Conservation (phyloP, 2,888 invertebrate species). For the Ennomos fuscantarius region DNA sequence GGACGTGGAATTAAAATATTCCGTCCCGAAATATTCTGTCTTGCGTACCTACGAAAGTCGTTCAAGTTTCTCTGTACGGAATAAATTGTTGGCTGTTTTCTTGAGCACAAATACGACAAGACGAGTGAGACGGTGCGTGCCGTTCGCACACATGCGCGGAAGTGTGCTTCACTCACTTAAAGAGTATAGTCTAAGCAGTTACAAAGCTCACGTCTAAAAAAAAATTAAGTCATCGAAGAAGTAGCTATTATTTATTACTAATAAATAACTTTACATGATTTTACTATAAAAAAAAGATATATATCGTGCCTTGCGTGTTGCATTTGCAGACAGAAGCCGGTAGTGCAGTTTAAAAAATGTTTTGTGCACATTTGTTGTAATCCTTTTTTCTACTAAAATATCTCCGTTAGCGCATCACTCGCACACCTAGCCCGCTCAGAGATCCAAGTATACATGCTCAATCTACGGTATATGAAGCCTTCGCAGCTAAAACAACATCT, state of each 20-base stretch:
- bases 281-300: too few relatives aligned
- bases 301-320: too few relatives aligned
- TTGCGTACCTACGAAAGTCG: slow-evolving; percentile 33
- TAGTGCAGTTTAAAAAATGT: too few relatives aligned
- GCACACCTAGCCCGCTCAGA: background rate
- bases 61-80: slow-evolving; percentile 48
- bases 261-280: too few relatives aligned
- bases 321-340: too few relatives aligned
- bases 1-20: slow-evolving; percentile 40
- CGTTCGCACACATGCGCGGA: slow-evolving; percentile 73
- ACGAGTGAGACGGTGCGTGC: slow-evolving; percentile 70
- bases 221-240: background rate
- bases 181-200: slow-evolving; percentile 12
- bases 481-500: slow-evolving; percentile 8
- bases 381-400: too few relatives aligned
- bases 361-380: too few relatives aligned
- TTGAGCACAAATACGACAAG: slow-evolving; percentile 56
- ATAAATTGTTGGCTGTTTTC: slow-evolving; percentile 61
- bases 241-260: too few relatives aligned
- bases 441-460: background rate
- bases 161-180: slow-evolving; percentile 70
- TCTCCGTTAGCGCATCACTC: too few relatives aligned
- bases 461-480: slow-evolving; percentile 2
- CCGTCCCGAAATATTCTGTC: slow-evolving; percentile 29
- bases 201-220: slow-evolving; percentile 7